These are phyloP conservation scores for Myodes glareolus DNA, from an alignment of 2,113 vertebrate species.

Conservation along the genomic window DNA sequence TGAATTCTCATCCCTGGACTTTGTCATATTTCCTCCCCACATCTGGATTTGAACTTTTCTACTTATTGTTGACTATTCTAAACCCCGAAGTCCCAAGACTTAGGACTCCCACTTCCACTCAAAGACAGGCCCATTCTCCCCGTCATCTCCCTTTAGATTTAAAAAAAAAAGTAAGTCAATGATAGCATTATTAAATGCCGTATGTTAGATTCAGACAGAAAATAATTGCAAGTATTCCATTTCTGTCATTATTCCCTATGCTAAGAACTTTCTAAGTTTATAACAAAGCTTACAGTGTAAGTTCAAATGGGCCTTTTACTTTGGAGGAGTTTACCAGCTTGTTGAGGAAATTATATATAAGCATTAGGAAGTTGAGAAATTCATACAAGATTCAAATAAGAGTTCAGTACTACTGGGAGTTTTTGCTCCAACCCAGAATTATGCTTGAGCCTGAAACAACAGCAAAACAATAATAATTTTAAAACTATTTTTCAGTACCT, in stretches of 20 bases:
- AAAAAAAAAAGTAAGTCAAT: neutral
- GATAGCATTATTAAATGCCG: neutral
- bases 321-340: neutral
- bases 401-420: neutral
- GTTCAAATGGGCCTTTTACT: neutral
- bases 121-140: neutral
- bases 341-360: neutral
- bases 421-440: neutral
- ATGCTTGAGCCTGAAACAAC: neutral
- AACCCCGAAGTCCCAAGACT: neutral
- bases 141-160: neutral
- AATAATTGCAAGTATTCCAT: neutral
- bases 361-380: neutral
- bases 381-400: neutral
- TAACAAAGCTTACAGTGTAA: neutral
- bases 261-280: slow-evolving; percentile 33
- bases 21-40: neutral
- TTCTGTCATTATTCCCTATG: neutral
- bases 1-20: neutral
- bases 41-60: neutral
- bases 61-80: neutral
- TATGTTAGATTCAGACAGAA: neutral
- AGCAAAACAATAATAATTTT: neutral
- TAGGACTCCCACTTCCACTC: neutral
- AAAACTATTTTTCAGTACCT: neutral